Evolutionary conservation across 2,797 vertebrate species (phyloP).

Genomic region (Chaunax sp.): DNA sequence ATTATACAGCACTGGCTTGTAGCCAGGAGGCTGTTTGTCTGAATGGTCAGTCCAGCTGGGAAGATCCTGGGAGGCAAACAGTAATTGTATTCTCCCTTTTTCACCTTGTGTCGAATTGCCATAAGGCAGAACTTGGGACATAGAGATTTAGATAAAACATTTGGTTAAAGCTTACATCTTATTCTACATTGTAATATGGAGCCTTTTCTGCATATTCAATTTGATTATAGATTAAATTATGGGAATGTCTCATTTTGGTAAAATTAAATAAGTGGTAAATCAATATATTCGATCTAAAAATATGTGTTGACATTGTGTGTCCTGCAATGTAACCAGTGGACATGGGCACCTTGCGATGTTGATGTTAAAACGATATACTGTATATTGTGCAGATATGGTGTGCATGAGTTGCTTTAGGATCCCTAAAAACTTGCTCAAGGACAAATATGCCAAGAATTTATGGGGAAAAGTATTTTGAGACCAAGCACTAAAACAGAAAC

Average conservation of each 20-base stretch:
- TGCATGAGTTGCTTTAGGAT: too few relatives aligned
- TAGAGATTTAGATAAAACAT: neutral
- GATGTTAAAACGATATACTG: too few relatives aligned
- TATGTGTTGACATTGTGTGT: neutral
- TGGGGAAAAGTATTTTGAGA: conserved; percentile 1
- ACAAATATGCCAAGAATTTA: conserved; percentile 12
- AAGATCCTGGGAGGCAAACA: conserved; percentile 1
- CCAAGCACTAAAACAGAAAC: conserved; percentile 16
- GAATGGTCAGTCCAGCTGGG: conserved; percentile 21
- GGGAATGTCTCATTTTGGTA: neutral
- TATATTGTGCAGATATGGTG: too few relatives aligned
- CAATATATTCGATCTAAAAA: neutral
- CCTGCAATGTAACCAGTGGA: too few relatives aligned
- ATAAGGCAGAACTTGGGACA: neutral
- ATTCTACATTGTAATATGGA: neutral
- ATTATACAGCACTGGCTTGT: conserved; percentile 20
- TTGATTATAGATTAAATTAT: neutral
- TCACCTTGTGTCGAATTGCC: neutral
- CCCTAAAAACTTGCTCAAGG: neutral
- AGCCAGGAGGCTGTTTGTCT: conserved; percentile 21
- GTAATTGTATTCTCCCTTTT: neutral
- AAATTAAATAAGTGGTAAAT: neutral
- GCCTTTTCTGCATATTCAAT: neutral
- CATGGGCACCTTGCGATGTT: too few relatives aligned
- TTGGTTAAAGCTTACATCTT: too few relatives aligned